Evolutionary conservation across 1,140 invertebrate genomes (phyloP).

Genomic region (Psilanteris sp.): DNA sequence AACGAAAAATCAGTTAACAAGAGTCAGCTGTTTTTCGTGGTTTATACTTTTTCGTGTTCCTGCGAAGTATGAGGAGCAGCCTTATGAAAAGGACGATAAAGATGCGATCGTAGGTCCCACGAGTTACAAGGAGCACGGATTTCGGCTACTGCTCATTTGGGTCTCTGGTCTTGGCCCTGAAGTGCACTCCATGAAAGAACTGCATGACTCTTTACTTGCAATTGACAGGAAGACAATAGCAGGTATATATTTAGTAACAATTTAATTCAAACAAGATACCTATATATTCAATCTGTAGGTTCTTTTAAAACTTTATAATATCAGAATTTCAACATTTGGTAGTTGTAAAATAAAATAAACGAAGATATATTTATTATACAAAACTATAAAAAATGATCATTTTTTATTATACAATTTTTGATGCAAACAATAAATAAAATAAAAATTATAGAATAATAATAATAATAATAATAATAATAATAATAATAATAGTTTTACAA

Average conservation of each 20-base stretch:
- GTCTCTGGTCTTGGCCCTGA: constrained; percentile 83
- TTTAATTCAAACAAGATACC: too few relatives aligned
- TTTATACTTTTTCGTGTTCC: constrained; percentile 65
- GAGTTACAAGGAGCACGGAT: constrained; percentile 89
- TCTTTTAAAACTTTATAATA: too few relatives aligned
- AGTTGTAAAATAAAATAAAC: too few relatives aligned
- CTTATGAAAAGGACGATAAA: constrained; percentile 74
- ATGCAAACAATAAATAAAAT: too few relatives aligned
- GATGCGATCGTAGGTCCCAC: constrained; percentile 81
- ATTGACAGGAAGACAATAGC: constrained; percentile 84
- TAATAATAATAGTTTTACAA: too few relatives aligned
- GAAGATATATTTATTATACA: too few relatives aligned
- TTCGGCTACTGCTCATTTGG: constrained; percentile 86
- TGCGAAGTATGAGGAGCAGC: constrained; percentile 65
- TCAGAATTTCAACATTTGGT: too few relatives aligned
- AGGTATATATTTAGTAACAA: constrained; percentile 64
- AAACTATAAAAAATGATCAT: too few relatives aligned
- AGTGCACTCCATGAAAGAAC: constrained; percentile 82
- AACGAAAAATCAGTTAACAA: constrained; percentile 46
- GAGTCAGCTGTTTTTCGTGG: constrained; percentile 53
- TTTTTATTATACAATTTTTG: too few relatives aligned
- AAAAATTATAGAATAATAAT: too few relatives aligned
- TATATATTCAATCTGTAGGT: too few relatives aligned
- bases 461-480: too few relatives aligned
- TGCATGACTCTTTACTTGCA: constrained; percentile 84